Evolutionary conservation across 2,888 invertebrate genomes (phyloP), one percentile per base, ranked within the genome.

Genomic region (Caenorhabditis macrosperma): DNA sequence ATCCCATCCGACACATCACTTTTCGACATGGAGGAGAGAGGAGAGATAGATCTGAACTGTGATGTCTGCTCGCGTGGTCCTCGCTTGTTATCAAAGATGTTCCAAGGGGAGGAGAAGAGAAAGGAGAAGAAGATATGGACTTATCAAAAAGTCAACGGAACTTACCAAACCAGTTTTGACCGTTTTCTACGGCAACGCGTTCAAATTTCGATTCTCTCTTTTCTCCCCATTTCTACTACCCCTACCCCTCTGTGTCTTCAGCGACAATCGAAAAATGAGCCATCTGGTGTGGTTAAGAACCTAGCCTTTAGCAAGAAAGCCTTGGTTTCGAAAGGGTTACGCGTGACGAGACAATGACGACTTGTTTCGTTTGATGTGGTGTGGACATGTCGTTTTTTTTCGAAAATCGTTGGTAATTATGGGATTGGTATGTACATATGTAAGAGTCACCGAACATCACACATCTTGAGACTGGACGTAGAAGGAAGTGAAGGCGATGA

Each of bases 331-430:
- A 38, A 44, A n/a, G n/a, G 44, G 44, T 17, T 44, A 44, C 44
- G 44, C 44, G 44, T 44, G 44, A 44, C 44, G 44, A 44, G 24
- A 17, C 22, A 41, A 44, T 38, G 57, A 24, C 57, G 44, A 59
- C 59, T 15, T 6, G 55, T 55, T 28, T 20, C 5, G 30, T n/a
- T 48, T 9, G n/a, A n/a, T 3, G 20, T 46, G 2, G 22, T n/a
- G 10, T 10, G 26, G n/a, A 35, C 12, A 54, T 26, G 55, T 41
- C 22, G 30, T 46, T 30, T 30, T 60, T 60, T 54, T 52, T n/a
- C 9, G 26, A 64, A 74, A 64, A 74, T 30, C 33, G 50, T 22
- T 50, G 64, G 59, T 64, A 74, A 74, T 74, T 59, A 74, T 52
- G 33, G 46, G 52, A 64, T 59, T 57, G 20, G 50, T 50, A 57